A percentile compares a stretch with the other conserved stretches of the same genome.
Evolutionary conservation across 2,888 invertebrate genomes (phyloP).

Genomic region (Drosophila conformis): DNA sequence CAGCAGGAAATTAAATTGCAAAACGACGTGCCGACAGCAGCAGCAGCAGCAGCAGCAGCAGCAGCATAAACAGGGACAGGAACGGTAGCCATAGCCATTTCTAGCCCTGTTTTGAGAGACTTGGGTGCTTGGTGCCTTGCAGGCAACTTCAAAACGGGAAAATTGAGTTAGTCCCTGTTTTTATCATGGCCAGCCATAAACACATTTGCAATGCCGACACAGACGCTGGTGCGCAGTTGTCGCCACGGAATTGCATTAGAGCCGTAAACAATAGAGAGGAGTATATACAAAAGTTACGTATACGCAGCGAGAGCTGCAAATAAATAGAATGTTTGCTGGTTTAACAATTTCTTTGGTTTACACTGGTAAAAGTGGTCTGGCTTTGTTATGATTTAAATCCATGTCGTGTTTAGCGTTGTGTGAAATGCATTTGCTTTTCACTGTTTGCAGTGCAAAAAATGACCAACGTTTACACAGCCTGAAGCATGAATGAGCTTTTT

Average conservation of each 20-base stretch:
- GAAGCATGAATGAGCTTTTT: constrained; percentile 47
- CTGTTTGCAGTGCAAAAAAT: constrained; percentile 35
- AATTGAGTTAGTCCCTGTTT: constrained; percentile 52
- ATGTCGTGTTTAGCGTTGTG: constrained; percentile 1
- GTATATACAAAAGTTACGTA: constrained; percentile 18
- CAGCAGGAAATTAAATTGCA: constrained; percentile 63
- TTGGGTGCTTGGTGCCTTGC: constrained; percentile 27
- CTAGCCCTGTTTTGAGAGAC: background rate
- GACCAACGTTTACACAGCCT: constrained; percentile 54
- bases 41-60: background rate
- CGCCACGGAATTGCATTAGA: constrained; percentile 53
- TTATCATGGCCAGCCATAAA: constrained; percentile 37
- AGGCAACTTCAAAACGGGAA: constrained; percentile 23
- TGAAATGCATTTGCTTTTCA: constrained; percentile 9
- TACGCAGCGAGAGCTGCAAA: constrained; percentile 13
- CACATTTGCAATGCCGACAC: constrained; percentile 47
- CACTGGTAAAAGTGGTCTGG: background rate
- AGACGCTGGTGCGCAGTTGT: constrained; percentile 38
- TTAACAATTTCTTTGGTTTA: background rate
- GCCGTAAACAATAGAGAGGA: constrained; percentile 28
- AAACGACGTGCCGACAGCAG: constrained; percentile 40
- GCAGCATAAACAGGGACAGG: background rate
- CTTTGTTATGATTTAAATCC: constrained; percentile 9
- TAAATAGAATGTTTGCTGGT: background rate
- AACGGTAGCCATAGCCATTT: constrained; percentile 1